Evolutionary conservation across 2,888 invertebrate genomes (phyloP).

Genomic region (Emmelina monodactyla): DNA sequence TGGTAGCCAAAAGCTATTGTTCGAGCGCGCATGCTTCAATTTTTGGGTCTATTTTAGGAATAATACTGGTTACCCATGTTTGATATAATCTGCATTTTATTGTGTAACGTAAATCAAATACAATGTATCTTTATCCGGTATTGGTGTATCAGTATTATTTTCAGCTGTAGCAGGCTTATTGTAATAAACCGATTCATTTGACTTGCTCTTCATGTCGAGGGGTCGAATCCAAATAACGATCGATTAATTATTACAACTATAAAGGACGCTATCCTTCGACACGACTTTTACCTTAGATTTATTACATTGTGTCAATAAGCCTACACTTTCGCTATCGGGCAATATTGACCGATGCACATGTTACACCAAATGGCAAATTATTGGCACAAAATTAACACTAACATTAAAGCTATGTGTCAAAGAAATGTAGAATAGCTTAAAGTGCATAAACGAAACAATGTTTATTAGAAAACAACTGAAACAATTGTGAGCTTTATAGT

Average conservation of each 20-base stretch:
- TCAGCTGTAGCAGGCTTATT: conserved; percentile 3
- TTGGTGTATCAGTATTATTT: too few relatives aligned
- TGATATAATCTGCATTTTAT: too few relatives aligned
- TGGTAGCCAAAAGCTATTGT: conserved; percentile 33
- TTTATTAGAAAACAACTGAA: too few relatives aligned
- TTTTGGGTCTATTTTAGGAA: too few relatives aligned
- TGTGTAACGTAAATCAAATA: too few relatives aligned
- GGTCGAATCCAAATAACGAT: conserved; percentile 23
- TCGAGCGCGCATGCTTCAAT: conserved; percentile 11
- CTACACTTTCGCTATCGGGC: conserved; percentile 1
- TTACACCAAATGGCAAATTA: conserved; percentile 17
- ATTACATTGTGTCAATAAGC: conserved; percentile 23
- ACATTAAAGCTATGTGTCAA: conserved; percentile 20
- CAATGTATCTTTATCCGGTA: too few relatives aligned
- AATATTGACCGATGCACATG: neutral
- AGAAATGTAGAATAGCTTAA: conserved; percentile 10
- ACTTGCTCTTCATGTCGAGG: conserved; percentile 59
- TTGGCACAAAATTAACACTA: conserved; percentile 29
- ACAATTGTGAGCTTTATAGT: too few relatives aligned
- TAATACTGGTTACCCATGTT: too few relatives aligned
- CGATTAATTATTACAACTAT: conserved; percentile 22
- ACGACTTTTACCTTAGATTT: conserved; percentile 24
- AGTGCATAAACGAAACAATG: too few relatives aligned
- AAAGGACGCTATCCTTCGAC: conserved; percentile 44
- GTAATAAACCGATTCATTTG: conserved; percentile 44